A percentile compares a stretch with the other conserved stretches of the same genome.
Conservation (phyloP, 2,888 invertebrate species). For the Apamea epomidion region DNA sequence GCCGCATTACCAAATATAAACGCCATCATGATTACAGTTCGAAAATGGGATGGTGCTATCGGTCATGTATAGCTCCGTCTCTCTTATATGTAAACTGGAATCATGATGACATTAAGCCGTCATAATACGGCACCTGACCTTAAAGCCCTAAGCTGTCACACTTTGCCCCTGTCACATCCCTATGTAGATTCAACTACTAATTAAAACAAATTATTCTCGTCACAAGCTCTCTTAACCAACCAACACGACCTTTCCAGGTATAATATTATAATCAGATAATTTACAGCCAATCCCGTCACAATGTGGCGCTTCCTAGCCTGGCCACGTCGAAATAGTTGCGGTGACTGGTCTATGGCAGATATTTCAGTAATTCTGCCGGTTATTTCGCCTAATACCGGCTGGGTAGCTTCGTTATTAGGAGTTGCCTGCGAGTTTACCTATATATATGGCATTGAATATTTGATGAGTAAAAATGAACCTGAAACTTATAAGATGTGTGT, state of each 20-base stretch:
- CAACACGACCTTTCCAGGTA: conserved; percentile 31
- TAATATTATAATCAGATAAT: conserved; percentile 41
- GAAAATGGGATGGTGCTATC: not conserved
- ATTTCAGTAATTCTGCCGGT: conserved; percentile 53
- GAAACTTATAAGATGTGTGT: not conserved
- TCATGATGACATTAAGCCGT: not conserved
- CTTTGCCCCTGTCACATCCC: not conserved
- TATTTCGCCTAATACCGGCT: conserved; percentile 43
- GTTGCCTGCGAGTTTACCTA: not conserved
- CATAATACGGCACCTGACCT: not conserved
- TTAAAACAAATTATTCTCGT: conserved; percentile 35
- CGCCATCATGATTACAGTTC: not conserved
- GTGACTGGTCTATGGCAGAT: conserved; percentile 38
- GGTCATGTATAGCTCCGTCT: not conserved
- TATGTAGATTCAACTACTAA: conserved; percentile 1
- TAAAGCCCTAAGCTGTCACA: not conserved
- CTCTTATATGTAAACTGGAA: not conserved
- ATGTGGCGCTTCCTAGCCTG: conserved; percentile 16
- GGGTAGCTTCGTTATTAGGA: conserved; percentile 31
- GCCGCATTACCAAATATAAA: not conserved
- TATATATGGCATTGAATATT: not conserved
- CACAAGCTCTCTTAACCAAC: not conserved
- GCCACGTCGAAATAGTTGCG: conserved; percentile 54
- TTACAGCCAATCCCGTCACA: conserved; percentile 22
- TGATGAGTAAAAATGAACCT: not conserved